Base-by-base conservation (phyloP, 2,888 invertebrate genomes). In the Meloe dianella region DNA sequence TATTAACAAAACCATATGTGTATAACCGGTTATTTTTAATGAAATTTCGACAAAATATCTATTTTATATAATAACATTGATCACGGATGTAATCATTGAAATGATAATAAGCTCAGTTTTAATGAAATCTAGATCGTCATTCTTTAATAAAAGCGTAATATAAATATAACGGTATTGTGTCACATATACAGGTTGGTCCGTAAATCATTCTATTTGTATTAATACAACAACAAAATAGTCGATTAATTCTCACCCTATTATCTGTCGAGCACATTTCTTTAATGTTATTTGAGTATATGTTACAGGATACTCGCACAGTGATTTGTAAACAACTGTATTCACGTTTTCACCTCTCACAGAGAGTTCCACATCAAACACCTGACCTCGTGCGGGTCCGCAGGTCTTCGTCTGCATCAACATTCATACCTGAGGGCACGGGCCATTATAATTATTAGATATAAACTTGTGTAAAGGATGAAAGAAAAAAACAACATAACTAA, bases 281-380 rank as follows among this genome's bases (percentile, higher is more conserved):
- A 61, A 69, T 74, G 75, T 75, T 74, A 74, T 76, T 73, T 75
- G 71, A 75, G 75, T 64, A 69, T 24, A 64, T 70, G 71, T 71
- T 73, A 73, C 71, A 68, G 73, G 73, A 68, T 71, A 74, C 80
- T 78, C 78, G 76, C 73, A 74, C 77, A 77, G 78, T 76, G 79
- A 81, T 80, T n/a, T 78, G 80, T 80, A 81, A 82, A 81, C 81
- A 82, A 81, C 81, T 82, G 81, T 80, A 79, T 79, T 79, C 77
- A 78, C 79, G 76, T 76, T 74, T 74, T 73, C 76, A 76, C 77
- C 76, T 77, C 79, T 81, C 77, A 81, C 77, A 75, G 77, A 80
- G 78, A 80, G 78, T 80, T 80, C 80, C 80, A 81, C 80, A 81
- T 79, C 78, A 77, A 77, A 78, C 76, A 79, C 76, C 75, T 81